Evolutionary conservation across 2,888 invertebrate genomes (phyloP).

Genomic region (Pammene aurita): DNA sequence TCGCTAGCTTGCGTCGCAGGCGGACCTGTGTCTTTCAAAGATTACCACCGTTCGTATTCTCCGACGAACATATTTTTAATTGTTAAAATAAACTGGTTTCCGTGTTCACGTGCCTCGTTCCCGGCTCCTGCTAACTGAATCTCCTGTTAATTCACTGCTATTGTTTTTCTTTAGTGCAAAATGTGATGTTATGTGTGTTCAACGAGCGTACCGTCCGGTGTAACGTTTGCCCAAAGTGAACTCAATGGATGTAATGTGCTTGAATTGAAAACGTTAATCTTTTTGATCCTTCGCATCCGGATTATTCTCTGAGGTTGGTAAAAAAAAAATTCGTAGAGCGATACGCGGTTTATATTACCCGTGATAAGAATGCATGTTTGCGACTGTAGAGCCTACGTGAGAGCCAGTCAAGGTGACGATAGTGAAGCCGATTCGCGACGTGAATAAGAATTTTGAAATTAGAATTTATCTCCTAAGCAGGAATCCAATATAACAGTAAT

Average conservation of each 20-base stretch:
- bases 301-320: conserved; percentile 62
- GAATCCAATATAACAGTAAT: conserved; percentile 38
- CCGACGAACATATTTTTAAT: conserved; percentile 64
- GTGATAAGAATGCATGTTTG: conserved; percentile 41
- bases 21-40: conserved; percentile 51
- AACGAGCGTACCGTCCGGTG: conserved; percentile 73
- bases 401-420: conserved; percentile 48
- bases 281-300: conserved; percentile 55
- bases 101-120: conserved; percentile 59
- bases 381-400: conserved; percentile 42
- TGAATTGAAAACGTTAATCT: conserved; percentile 71
- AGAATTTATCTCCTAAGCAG: conserved; percentile 23
- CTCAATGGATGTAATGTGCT: conserved; percentile 75
- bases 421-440: conserved; percentile 32
- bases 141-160: conserved; percentile 59
- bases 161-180: conserved; percentile 76
- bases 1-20: conserved; percentile 62
- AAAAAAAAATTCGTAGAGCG: conserved; percentile 43
- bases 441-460: conserved; percentile 29
- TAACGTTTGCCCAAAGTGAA: conserved; percentile 76
- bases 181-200: conserved; percentile 80
- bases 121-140: conserved; percentile 61
- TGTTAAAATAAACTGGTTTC: conserved; percentile 62
- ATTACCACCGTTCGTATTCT: conserved; percentile 62
- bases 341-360: conserved; percentile 39